Evolutionary conservation across 1,140 invertebrate species (phyloP).

Genomic region (Zaprionus tsacasi): DNA sequence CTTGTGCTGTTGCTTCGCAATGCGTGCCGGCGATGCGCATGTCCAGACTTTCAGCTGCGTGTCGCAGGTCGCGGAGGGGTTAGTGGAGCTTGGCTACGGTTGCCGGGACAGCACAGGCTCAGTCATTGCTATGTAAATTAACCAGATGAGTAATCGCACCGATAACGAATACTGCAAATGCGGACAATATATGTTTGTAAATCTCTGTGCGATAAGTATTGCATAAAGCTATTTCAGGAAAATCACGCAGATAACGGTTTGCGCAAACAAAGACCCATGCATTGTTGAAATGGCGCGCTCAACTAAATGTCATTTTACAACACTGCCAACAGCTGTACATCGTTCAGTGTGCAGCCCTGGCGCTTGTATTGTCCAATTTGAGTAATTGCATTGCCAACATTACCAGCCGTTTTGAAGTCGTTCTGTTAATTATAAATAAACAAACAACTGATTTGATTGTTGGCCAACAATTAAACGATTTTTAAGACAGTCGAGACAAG

Average conservation of each 20-base stretch:
- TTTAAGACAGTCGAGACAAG: neutral
- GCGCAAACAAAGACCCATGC: neutral
- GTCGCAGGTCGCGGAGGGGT: conserved; percentile 27
- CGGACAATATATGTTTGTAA: neutral
- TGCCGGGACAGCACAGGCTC: conserved; percentile 18
- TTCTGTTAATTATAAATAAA: conserved; percentile 9
- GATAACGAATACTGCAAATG: neutral
- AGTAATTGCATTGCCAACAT: conserved; percentile 8
- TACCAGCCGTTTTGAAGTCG: neutral
- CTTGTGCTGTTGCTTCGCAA: conserved; percentile 71
- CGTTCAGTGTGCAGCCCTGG: conserved; percentile 23
- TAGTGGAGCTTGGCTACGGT: conserved; percentile 31
- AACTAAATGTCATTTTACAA: neutral
- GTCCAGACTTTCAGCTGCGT: conserved; percentile 55
- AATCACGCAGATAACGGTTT: conserved; percentile 22
- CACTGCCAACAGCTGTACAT: conserved; percentile 1
- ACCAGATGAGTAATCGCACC: neutral
- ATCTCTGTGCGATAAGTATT: neutral
- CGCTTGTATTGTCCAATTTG: neutral
- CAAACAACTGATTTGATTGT: neutral
- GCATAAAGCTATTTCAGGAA: neutral
- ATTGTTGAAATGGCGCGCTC: conserved; percentile 20
- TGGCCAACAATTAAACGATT: neutral
- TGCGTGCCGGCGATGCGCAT: conserved; percentile 65
- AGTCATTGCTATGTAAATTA: conserved; percentile 21